Evolutionary conservation across 2,113 vertebrate species (phyloP), one percentile per base, ranked within the genome.

Genomic region (Galemys pyrenaicus): DNA sequence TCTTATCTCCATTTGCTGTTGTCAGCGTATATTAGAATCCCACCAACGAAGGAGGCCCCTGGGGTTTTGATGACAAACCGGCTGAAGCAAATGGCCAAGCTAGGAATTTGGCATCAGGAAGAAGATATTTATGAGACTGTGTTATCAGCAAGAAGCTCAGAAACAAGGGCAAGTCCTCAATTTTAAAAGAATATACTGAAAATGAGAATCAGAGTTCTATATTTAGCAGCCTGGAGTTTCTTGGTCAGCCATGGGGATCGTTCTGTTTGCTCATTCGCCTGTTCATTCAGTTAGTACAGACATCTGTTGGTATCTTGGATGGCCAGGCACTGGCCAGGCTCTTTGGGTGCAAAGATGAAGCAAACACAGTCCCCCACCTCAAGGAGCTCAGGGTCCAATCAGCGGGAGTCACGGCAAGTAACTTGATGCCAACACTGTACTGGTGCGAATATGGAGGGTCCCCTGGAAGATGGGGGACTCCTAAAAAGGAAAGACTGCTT

Each of bases 11-110:
- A 86, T 93, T 96, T 94, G 94, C 96, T 97, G 94, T 96, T 92
- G 84, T 97, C 97, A 97, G 98, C 95, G 97, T 97, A 97, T 96
- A 79, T 84, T 60, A 92, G 89, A 97, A 96, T 96, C 89, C 87
- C 88, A 87, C 86, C 92, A 92, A 92, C 58, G 84, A 95, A 96
- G 96, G 96, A 91, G 37, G 89, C 95, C 93, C 85, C 95, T 41
- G 54, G 82, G 94, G 71, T 58, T 44, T 94, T 92, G 95, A 97
- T 70, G 95, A 94, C 97, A 97, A 97, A 79, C 39, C 93, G 67
- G 73, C 89, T 86, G 82, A 78, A 92, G 95, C 96, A 97, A 87
- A 94, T 71, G 96, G 95, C 94, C 95, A 73, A 83, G 67, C 95
- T 0, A 5, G 35, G 37, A 67, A n/a, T 3, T 6, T 4, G 44